These are phyloP conservation scores for Perdita meconis DNA, from an alignment of 2,888 invertebrate genomes.

Conservation along the genomic window DNA sequence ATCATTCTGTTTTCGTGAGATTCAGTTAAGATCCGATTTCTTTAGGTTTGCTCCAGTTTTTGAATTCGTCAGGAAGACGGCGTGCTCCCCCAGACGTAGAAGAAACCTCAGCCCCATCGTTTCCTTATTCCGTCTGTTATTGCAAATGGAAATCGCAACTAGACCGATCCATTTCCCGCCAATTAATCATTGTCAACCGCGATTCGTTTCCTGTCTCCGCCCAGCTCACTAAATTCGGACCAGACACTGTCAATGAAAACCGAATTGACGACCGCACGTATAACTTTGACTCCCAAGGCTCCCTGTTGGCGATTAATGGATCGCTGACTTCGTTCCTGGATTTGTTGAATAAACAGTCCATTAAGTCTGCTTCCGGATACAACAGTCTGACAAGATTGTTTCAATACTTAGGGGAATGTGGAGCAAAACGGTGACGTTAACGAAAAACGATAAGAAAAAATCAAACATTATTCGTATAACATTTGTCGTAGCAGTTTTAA, in stretches of 20 bases:
- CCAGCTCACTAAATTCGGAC: conserved; percentile 69
- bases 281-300: conserved; percentile 58
- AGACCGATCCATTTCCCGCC: conserved; percentile 53
- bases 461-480: too few species aligned
- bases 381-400: background rate
- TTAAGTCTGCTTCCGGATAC: conserved; percentile 14
- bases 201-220: conserved; percentile 72
- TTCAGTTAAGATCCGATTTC: background rate
- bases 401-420: too few species aligned
- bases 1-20: background rate
- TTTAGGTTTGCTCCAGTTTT: background rate
- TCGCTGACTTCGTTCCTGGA: conserved; percentile 46
- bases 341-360: conserved; percentile 32
- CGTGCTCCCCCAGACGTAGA: background rate
- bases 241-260: conserved; percentile 68
- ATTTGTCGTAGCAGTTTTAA: too few species aligned
- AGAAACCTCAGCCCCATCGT: background rate
- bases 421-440: too few species aligned
- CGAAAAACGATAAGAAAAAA: too few species aligned
- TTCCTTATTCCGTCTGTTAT: conserved; percentile 52
- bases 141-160: conserved; percentile 46
- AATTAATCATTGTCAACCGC: conserved; percentile 76
- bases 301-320: conserved; percentile 56
- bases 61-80: background rate
- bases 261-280: conserved; percentile 62